Evolutionary conservation across 2,888 invertebrate genomes (phyloP), one percentile per base, ranked within the genome.

Genomic region (Spicauda simplicius): DNA sequence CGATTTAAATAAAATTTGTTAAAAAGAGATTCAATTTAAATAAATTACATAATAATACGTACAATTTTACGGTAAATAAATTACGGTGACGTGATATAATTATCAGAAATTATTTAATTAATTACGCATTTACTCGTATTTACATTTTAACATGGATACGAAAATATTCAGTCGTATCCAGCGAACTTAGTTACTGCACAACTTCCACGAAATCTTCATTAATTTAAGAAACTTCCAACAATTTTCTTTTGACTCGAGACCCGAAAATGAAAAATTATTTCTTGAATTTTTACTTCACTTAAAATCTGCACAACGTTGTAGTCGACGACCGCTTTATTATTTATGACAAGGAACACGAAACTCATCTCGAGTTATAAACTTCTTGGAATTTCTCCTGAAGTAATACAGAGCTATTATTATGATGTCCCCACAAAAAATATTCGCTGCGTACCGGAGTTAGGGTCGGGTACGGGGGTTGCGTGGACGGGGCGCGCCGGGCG

Each of bases 311-410:
- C 89, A 87, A 87, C 84, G 86, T 90, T 90, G 91, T 91, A 89
- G 89, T 90, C 89, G 90, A 87, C 91, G 90, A 88, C 90, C 90
- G 91, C 92, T 93, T 93, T 92, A 91, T 92, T 92, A 93, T 93
- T 93, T 93, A 93, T 91, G 92, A 91, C 91, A 91, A 91, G 91
- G 91, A 93, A 92, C 92, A 92, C 91, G 91, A 90, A 93, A 92
- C 92, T 93, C 92, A 93, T 93, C 92, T 91, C 92, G 92, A 93
- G 92, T 93, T 93, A 93, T 93, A 93, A 93, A 93, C 91, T 93
- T 93, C 92, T 91, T 91, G 92, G 92, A 92, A 93, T 92, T 93
- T 91, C 90, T 91, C 90, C 90, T 92, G 91, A 90, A 93, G 92
- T 93, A 93, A 92, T 91, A 91, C 91, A 91, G 91, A 90, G 91